Evolutionary conservation across 2,113 vertebrate species (phyloP).

Genomic region (Hippocampus zosterae): DNA sequence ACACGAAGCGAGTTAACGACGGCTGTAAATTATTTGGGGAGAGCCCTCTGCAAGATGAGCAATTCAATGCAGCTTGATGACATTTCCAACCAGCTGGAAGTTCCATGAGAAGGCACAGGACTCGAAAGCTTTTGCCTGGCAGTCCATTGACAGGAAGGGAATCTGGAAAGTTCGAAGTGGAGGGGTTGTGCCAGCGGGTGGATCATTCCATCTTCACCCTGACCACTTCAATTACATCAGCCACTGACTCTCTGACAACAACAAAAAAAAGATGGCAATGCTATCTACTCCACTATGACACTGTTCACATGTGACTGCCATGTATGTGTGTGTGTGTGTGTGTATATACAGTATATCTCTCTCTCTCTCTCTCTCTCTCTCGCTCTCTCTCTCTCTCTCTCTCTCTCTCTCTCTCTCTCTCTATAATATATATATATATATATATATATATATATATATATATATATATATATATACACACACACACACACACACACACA

Average conservation of each 20-base stretch:
- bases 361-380: too few relatives aligned
- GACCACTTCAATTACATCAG: constrained; percentile 66
- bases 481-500: too few relatives aligned
- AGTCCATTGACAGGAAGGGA: constrained; percentile 29
- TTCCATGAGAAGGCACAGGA: constrained; percentile 62
- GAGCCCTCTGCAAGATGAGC: constrained; percentile 68
- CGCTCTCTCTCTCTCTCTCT: too few relatives aligned
- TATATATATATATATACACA: too few relatives aligned
- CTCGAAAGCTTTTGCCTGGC: constrained; percentile 52
- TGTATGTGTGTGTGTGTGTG: constrained; percentile 5
- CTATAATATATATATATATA: too few relatives aligned
- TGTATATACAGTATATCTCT: too few relatives aligned
- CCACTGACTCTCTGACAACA: constrained; percentile 43
- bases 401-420: too few relatives aligned
- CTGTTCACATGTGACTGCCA: constrained; percentile 27
- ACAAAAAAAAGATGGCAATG: constrained; percentile 24
- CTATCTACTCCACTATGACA: constrained; percentile 20
- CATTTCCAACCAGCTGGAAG: constrained; percentile 63
- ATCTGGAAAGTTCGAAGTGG: constrained; percentile 27
- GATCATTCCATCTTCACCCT: constrained; percentile 55
- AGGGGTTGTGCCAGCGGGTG: constrained; percentile 9
- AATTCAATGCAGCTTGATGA: constrained; percentile 71
- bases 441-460: too few relatives aligned
- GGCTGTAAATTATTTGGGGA: constrained; percentile 73
- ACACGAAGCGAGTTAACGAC: neutral